Evolutionary conservation across 2,113 vertebrate genomes (phyloP), one percentile per base, ranked within the genome.

Genomic region (Pelodiscus sinensis): DNA sequence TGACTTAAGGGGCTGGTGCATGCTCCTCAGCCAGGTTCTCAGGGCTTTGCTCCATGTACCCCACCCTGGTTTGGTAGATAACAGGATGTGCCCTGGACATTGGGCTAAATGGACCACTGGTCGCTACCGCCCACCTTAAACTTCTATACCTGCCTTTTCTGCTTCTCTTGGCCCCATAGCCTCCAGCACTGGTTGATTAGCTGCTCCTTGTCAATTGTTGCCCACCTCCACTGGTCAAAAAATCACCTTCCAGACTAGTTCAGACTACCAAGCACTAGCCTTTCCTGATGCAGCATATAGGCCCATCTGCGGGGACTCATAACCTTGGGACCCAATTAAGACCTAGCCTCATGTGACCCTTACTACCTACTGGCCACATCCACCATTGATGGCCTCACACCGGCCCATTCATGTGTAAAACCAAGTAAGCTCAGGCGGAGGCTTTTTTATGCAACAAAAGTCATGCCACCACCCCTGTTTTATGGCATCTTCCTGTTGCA

Each of bases 391-490:
- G 57, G 57, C 57, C 24, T 58, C 22, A 58, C 22, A 58, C 44
- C 57, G 18, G 55, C 55, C 55, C 55, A 14, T 18, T 16, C 55
- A 55, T 16, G 55, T 44, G 44, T 44, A 44, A 44, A 44, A 44
- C 44, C 44, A 44, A 44, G 44, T 44, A 44, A 44, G 44, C 44
- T 44, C 44, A 44, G 44, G 44, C 5, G 4, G 44, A 44, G 44
- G 44, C 44, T 44, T 44, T 44, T 44, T 44, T 44, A 44, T 44
- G 44, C 44, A 44, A 44, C 44, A 44, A 44, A 44, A 44, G 95
- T 96, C 95, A 90, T 0, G 31, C 91, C 91, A 82, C 96, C 96
- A 94, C 93, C 95, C 93, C 96, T 96, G 96, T 91, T 95, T 62
- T 96, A 54, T 84, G 80, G 73, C 5, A 3, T 44, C 88, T 62